phyloP scores from a whole-genome alignment of 2,888 invertebrate genomes.

The Caenorhabditis sp. region DNA sequence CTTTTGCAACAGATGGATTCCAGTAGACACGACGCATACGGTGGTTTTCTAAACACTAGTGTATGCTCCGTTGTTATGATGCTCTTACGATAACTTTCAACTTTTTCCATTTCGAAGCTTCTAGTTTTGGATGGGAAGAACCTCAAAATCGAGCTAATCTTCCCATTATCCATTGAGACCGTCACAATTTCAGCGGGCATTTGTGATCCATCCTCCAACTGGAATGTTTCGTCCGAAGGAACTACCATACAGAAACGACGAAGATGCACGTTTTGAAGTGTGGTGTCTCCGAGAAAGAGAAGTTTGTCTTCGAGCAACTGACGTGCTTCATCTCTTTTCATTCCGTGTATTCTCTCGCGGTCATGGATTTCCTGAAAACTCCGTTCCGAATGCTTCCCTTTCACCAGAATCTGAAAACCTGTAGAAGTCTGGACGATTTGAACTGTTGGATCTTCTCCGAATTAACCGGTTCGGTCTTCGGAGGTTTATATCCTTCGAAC shows the following conservation, averaged over 20 bases:
- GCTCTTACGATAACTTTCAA: constrained; percentile 16
- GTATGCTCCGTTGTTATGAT: neutral
- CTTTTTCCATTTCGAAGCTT: constrained; percentile 35
- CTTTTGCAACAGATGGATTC: constrained; percentile 44
- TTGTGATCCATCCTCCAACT: constrained; percentile 30
- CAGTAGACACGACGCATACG: constrained; percentile 56
- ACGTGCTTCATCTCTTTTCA: constrained; percentile 50
- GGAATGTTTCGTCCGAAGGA: constrained; percentile 38
- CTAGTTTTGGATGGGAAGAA: constrained; percentile 41
- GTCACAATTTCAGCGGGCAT: constrained; percentile 55
- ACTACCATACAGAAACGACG: constrained; percentile 54
- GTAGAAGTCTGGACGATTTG: constrained; percentile 29
- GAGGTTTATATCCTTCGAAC: neutral
- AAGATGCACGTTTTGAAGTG: constrained; percentile 33
- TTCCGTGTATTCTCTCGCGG: constrained; percentile 50
- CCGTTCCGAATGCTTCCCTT: neutral
- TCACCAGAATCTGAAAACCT: neutral
- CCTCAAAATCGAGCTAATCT: constrained; percentile 51
- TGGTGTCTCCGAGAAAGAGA: constrained; percentile 51
- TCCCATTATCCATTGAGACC: constrained; percentile 62
- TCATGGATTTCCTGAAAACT: constrained; percentile 53
- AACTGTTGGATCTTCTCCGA: neutral
- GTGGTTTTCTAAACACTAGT: constrained; percentile 31
- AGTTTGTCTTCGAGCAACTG: constrained; percentile 61
- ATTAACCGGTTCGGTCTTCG: neutral